Percentiles rank a stretch among this genome's conserved stretches.
These are phyloP conservation scores for Megamerina dolium DNA, from an alignment of 2,888 invertebrate genomes.

Conservation along the genomic window DNA sequence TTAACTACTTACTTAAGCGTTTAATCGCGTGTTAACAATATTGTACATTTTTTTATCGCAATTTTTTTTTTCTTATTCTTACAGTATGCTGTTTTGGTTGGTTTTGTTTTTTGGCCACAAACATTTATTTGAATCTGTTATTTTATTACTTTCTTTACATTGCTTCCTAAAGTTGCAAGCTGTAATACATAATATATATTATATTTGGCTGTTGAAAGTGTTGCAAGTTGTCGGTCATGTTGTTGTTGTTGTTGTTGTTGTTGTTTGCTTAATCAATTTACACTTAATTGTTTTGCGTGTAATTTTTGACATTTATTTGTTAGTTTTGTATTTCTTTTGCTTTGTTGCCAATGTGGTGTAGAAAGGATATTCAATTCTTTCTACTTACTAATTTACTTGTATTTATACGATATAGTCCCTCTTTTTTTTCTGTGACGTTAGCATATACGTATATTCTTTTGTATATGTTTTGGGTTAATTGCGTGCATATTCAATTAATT, in stretches of 20 bases:
- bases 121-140: not conserved
- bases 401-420: too few species aligned
- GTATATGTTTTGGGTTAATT: too few species aligned
- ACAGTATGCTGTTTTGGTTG: not conserved
- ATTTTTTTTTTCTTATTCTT: not conserved
- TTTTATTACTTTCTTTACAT: not conserved
- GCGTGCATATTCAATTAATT: too few species aligned
- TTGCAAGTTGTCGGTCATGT: not conserved
- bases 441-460: too few species aligned
- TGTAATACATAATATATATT: too few species aligned
- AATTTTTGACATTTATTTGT: not conserved
- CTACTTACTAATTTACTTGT: too few species aligned
- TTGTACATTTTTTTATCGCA: not conserved
- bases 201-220: not conserved
- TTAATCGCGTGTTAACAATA: constrained; percentile 15
- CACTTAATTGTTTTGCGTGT: constrained; percentile 1
- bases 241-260: constrained; percentile 1
- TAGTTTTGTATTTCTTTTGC: not conserved
- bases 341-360: too few species aligned
- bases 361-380: too few species aligned
- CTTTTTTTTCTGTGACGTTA: too few species aligned
- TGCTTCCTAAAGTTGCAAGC: too few species aligned
- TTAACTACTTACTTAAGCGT: constrained; percentile 13
- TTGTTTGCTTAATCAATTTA: constrained; percentile 9
- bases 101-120: not conserved